These are phyloP conservation scores for Clivina fossor DNA, from an alignment of 2,888 invertebrate genomes.

Conservation along the genomic window DNA sequence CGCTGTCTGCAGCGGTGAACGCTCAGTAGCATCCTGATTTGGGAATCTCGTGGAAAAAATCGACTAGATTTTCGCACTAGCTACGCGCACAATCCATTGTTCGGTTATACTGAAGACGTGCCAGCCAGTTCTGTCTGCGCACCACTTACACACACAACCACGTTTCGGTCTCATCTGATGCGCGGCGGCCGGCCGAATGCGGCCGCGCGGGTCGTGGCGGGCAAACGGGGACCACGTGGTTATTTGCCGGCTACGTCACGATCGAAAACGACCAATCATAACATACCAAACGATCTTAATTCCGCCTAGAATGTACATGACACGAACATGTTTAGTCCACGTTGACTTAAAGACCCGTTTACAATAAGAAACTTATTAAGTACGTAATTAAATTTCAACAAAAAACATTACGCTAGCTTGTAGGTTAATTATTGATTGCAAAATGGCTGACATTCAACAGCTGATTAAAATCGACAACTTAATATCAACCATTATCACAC, in stretches of 20 bases:
- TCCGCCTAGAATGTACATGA: slow-evolving; percentile 43
- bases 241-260: slow-evolving; percentile 48
- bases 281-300: slow-evolving; percentile 20
- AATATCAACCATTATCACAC: neutral
- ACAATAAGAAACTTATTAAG: slow-evolving; percentile 34
- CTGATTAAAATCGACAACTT: slow-evolving; percentile 14
- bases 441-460: slow-evolving; percentile 25
- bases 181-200: slow-evolving; percentile 3
- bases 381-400: slow-evolving; percentile 32
- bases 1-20: slow-evolving; percentile 10
- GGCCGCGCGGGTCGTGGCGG: slow-evolving; percentile 32
- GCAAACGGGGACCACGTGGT: slow-evolving; percentile 48
- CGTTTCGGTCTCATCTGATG: slow-evolving; percentile 31
- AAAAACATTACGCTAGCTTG: slow-evolving; percentile 22
- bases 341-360: slow-evolving; percentile 44
- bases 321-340: slow-evolving; percentile 49
- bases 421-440: slow-evolving; percentile 30
- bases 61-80: slow-evolving; percentile 41
- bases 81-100: slow-evolving; percentile 48
- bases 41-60: slow-evolving; percentile 40
- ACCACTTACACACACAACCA: slow-evolving; percentile 27
- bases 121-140: neutral
- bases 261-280: slow-evolving; percentile 40
- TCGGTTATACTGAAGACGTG: slow-evolving; percentile 17
- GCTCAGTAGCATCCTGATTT: slow-evolving; percentile 21